Conservation (phyloP, 2,888 invertebrate species). For the Acronicta psi region DNA sequence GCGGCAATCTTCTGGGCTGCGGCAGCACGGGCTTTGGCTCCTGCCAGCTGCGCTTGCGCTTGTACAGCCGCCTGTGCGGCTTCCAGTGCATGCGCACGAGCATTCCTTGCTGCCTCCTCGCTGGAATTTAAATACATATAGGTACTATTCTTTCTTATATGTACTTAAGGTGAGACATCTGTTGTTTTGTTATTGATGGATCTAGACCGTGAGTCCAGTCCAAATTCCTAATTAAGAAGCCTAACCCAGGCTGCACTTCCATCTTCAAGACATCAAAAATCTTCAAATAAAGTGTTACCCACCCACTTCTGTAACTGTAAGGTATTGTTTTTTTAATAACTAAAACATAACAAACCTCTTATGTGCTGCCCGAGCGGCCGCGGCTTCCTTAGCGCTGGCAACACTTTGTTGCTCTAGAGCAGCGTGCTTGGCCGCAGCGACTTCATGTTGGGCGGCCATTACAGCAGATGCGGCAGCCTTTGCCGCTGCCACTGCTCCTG, state of each 20-base stretch:
- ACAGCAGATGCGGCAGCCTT: slow-evolving; percentile 93
- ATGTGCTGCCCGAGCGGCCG: slow-evolving; percentile 90
- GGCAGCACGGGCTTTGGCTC: slow-evolving; percentile 92
- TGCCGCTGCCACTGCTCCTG: slow-evolving; percentile 92
- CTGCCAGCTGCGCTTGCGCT: slow-evolving; percentile 92
- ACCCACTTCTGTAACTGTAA: too few relatives aligned
- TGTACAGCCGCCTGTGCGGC: slow-evolving; percentile 91
- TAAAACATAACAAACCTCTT: slow-evolving; percentile 75
- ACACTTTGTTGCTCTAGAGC: slow-evolving; percentile 92
- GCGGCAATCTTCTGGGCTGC: slow-evolving; percentile 93
- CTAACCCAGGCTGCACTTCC: too few relatives aligned
- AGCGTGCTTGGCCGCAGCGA: slow-evolving; percentile 92
- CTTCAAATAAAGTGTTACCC: too few relatives aligned
- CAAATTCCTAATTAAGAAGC: too few relatives aligned
- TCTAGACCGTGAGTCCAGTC: too few relatives aligned
- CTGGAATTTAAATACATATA: too few relatives aligned
- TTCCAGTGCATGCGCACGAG: slow-evolving; percentile 91
- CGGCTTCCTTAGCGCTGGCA: slow-evolving; percentile 93
- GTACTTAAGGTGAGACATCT: too few relatives aligned
- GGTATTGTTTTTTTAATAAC: background rate
- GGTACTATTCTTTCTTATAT: too few relatives aligned
- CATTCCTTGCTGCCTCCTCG: slow-evolving; percentile 91
- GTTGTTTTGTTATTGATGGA: too few relatives aligned
- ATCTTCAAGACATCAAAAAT: too few relatives aligned
- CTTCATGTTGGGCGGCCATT: slow-evolving; percentile 92